A percentile compares a stretch with the other conserved stretches of the same genome.
phyloP scores from a whole-genome alignment of 2,888 invertebrate genomes.

The Agriopis marginaria region DNA sequence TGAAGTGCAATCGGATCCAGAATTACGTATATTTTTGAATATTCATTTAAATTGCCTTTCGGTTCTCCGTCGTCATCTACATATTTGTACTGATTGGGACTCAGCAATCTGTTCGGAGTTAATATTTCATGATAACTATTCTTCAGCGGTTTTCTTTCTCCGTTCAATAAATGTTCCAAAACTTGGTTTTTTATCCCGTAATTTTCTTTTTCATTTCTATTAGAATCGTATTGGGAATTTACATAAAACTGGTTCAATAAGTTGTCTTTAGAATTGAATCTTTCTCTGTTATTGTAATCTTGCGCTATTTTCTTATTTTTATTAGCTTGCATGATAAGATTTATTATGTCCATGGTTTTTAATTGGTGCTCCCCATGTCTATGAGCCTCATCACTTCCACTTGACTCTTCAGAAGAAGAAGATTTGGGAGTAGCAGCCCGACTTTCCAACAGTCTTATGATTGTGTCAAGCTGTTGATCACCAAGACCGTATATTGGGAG shows the following conservation, averaged over 20 bases:
- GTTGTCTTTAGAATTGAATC: neutral
- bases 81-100: conserved; percentile 5
- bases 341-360: conserved; percentile 46
- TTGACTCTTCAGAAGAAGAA: conserved; percentile 17
- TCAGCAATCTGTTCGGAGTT: conserved; percentile 36
- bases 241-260: neutral
- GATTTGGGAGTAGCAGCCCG: neutral
- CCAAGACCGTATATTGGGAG: conserved; percentile 1
- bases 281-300: conserved; percentile 19
- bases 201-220: neutral
- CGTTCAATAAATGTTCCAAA: conserved; percentile 26
- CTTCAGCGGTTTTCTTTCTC: conserved; percentile 11
- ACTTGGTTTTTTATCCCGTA: conserved; percentile 16
- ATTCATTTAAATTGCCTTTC: conserved; percentile 47
- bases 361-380: conserved; percentile 36
- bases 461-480: conserved; percentile 12
- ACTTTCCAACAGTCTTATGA: conserved; percentile 14
- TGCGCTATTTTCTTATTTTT: conserved; percentile 12
- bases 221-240: conserved; percentile 6
- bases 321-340: conserved; percentile 48
- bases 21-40: conserved; percentile 67
- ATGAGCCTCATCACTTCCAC: neutral
- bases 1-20: conserved; percentile 59
- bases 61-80: conserved; percentile 29
- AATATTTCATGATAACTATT: conserved; percentile 18